Evolutionary conservation across 1,140 invertebrate species (phyloP), one percentile per base, ranked within the genome.

Genomic region (Rhopalosiphum padi): DNA sequence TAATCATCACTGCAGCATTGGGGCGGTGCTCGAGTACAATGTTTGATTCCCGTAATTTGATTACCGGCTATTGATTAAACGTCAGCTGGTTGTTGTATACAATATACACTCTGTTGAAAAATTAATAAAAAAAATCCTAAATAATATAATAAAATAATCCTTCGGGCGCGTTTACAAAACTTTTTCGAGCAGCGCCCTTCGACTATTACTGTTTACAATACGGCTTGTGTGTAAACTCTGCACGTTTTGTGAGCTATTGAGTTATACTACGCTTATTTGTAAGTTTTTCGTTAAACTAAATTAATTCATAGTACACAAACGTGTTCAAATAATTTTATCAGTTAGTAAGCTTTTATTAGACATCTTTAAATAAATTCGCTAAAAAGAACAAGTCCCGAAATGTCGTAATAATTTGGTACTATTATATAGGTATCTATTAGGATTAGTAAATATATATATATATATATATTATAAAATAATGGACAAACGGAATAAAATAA

Each of bases 21-120:
- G 41, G 11, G 22, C 48, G 51, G 30, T 89, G 23, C 35, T 89
- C 46, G 11, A 55, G 35, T 89, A 55, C 88, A 9, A 89, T 89
- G 51, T 89, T 55, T 89, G 51, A 89, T 89, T 55, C 37, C 25
- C 51, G 23, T 55, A 55, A 89, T 89, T 89, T 37, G 51, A 89
- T 89, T 89, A 89, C 51, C 23, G 51, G 35, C 22, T 89, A 89
- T 89, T 89, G 88, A 89, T 89, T 89, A 89, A 89, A 89, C n/a
- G 88, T 89, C 88, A 55, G 51, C 41, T 21, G 3, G 30, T n/a
- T 37, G 83, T 87, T n/a, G 86, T 41, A 37, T 55, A 89, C n/a
- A 37, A 55, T 89, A 23, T 41, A 9, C n/a, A 46, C 35, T 89
- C 25, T 55, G 51, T 55, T 6, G 51, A 41, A 55, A 89, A 89